phyloP scores from a whole-genome alignment of 2,888 invertebrate genomes.

The Sepioteuthis lessoniana region DNA sequence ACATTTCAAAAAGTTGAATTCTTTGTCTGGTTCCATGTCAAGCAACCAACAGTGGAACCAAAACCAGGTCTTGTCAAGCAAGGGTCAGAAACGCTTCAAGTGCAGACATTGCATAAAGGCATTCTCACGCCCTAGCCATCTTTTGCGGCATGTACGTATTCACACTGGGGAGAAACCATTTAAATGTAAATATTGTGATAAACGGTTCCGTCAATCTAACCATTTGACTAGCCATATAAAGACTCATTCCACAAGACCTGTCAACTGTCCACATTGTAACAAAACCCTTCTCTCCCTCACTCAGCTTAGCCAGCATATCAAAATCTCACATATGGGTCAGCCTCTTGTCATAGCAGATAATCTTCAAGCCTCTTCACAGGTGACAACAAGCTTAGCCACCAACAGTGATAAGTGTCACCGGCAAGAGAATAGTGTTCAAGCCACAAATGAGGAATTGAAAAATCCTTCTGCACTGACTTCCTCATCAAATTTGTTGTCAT shows the following conservation, averaged over 20 bases:
- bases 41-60: not conserved
- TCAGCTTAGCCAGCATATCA: slow-evolving; percentile 34
- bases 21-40: not conserved
- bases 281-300: not conserved
- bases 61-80: not conserved
- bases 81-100: not conserved
- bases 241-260: not conserved
- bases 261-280: not conserved
- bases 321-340: not conserved
- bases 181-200: slow-evolving; percentile 40
- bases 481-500: not conserved
- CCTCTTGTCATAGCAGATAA: not conserved
- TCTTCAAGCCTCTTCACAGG: not conserved
- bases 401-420: not conserved
- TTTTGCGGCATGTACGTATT: slow-evolving; percentile 38
- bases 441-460: not conserved
- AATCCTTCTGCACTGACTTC: not conserved
- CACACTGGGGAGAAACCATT: slow-evolving; percentile 44
- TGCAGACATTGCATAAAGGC: slow-evolving; percentile 37
- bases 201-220: slow-evolving; percentile 35
- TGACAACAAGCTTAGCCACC: not conserved
- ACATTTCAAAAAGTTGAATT: not conserved
- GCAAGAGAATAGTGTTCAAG: not conserved
- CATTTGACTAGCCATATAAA: slow-evolving; percentile 36
- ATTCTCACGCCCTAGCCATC: slow-evolving; percentile 14